Evolutionary conservation across 2,888 invertebrate species (phyloP).

Genomic region (Scelioninae gen. 2): DNA sequence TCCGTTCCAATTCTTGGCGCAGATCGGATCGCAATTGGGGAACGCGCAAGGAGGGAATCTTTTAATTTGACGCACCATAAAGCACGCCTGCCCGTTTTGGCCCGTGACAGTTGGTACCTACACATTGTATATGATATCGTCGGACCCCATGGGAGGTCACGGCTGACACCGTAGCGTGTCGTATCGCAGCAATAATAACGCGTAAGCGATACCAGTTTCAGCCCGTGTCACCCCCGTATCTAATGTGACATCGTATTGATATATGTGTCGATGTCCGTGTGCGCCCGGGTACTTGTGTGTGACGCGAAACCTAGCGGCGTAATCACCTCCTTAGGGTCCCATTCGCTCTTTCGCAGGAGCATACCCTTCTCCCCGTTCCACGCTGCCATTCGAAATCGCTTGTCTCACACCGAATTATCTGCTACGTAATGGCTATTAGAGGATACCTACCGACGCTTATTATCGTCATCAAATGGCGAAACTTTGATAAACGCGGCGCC

Average conservation of each 20-base stretch:
- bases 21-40: slow-evolving; percentile 58
- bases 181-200: slow-evolving; percentile 75
- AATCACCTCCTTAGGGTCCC: slow-evolving; percentile 74
- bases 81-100: slow-evolving; percentile 72
- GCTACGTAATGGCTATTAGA: slow-evolving; percentile 57
- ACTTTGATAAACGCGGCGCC: slow-evolving; percentile 52
- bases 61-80: slow-evolving; percentile 76
- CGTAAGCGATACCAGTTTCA: slow-evolving; percentile 73
- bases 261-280: slow-evolving; percentile 59
- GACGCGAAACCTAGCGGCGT: slow-evolving; percentile 60
- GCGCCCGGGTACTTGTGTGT: slow-evolving; percentile 34
- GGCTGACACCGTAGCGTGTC: slow-evolving; percentile 74
- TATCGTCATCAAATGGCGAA: slow-evolving; percentile 53
- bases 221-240: slow-evolving; percentile 62
- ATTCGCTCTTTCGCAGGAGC: slow-evolving; percentile 69
- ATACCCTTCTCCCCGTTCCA: slow-evolving; percentile 22
- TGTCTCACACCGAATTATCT: slow-evolving; percentile 64
- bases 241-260: slow-evolving; percentile 69
- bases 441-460: slow-evolving; percentile 49
- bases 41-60: slow-evolving; percentile 72
- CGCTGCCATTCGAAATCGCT: slow-evolving; percentile 61
- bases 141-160: slow-evolving; percentile 72
- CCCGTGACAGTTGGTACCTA: slow-evolving; percentile 72
- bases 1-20: slow-evolving; percentile 46
- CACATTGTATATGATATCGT: slow-evolving; percentile 70